phyloP scores from a whole-genome alignment of 2,113 vertebrate genomes.

The Mastomys coucha region DNA sequence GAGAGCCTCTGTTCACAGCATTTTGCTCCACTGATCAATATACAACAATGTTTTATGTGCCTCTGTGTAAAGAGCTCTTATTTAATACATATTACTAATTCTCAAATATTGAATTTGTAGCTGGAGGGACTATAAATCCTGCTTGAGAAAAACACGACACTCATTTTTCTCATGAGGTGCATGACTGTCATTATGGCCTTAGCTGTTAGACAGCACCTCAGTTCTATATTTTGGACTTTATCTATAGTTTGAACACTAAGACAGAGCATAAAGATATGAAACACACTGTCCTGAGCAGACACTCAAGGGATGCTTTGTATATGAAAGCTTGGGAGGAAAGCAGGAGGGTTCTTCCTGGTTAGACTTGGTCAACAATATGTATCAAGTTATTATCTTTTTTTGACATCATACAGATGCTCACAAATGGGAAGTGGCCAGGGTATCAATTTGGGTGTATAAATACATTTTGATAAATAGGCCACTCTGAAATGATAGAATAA shows the following conservation, averaged over 20 bases:
- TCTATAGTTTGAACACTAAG: background rate
- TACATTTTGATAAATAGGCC: background rate
- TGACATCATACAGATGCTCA: background rate
- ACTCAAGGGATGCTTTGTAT: accelerated
- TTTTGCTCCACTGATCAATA: background rate
- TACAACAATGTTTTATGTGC: background rate
- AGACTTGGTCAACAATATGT: background rate
- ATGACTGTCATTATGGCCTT: background rate
- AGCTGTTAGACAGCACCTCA: background rate
- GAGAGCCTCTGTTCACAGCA: background rate
- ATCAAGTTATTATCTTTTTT: background rate
- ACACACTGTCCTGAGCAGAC: background rate
- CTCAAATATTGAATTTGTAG: background rate
- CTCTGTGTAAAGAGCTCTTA: background rate
- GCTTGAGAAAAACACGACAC: background rate
- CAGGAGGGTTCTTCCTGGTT: too few species aligned
- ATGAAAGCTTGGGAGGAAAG: background rate
- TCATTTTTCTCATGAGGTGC: background rate
- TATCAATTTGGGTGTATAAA: background rate
- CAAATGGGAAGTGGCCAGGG: background rate
- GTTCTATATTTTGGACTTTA: background rate
- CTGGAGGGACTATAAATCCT: background rate
- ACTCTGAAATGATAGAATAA: background rate
- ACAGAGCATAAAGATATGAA: background rate
- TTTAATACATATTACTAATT: background rate